Base-by-base conservation (phyloP, 2,888 invertebrate species). In the Cephus rjabovi region DNA sequence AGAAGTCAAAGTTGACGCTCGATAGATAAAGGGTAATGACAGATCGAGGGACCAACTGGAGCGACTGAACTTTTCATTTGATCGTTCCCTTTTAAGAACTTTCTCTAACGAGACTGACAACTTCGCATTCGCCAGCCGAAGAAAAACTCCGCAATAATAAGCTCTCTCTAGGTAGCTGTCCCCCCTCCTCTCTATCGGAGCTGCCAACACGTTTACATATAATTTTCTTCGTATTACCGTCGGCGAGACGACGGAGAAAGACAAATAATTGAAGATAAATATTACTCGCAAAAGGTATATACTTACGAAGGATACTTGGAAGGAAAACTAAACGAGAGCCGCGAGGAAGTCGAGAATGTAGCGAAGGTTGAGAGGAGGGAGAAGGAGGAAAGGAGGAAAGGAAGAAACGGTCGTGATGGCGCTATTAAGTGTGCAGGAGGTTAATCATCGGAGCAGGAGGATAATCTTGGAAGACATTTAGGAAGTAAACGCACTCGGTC, bases 401-500 rank as follows among this genome's bases (percentile, higher is more conserved):
- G 40, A 6, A 40, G 40, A 40, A 40, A 40, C 15, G 40, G 15
- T 1, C 15, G 12, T 40, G 4, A 15, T 15, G 15, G 15, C 15
- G 15, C 40, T 6, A 15, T 6, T 6, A 1, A 15, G 37, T 15
- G 40, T 6, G 40, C 4, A 15, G 23, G 56, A 23, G 23, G 56
- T 23, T 56, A 56, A 77, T 74, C 68, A 77, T 74, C 35, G 4
- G n/a, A 75, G 35, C 30, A 71, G 56, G 40, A 71, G 34, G 31
- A 30, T 73, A 76, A 73, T 69, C 35, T 34, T 76, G n/a, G 15
- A 73, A 75, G 71, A 34, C 69, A 75, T 75, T 75, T 71, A 75
- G 37, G 68, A 71, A 34, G 31, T 71, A 71, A 71, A 34, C 71
- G 71, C 71, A 31, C 74, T 74, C 75, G 73, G 78, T 23, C 34